Evolutionary conservation across 2,797 vertebrate genomes (phyloP).

Genomic region (Trematomus bernacchii): DNA sequence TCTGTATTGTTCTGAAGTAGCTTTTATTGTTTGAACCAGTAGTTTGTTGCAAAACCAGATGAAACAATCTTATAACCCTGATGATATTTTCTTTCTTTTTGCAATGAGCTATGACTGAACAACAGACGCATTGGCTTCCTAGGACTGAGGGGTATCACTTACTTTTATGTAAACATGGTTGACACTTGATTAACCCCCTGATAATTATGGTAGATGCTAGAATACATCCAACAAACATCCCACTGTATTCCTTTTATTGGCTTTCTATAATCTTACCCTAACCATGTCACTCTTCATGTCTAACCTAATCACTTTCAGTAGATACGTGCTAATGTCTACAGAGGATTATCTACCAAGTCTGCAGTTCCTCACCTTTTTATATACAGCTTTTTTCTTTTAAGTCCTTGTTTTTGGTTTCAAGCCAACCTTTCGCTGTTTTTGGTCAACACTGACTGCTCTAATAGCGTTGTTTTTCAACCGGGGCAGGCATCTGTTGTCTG

Average conservation of each 20-base stretch:
- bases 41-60: background rate
- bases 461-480: background rate
- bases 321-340: too few species aligned
- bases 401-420: background rate
- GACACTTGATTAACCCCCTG: background rate
- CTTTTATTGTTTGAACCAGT: slow-evolving; percentile 1
- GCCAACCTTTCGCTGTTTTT: background rate
- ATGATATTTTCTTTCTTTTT: background rate
- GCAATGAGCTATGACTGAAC: background rate
- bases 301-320: too few species aligned
- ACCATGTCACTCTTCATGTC: too few species aligned
- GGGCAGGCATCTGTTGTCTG: background rate
- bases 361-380: background rate
- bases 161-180: background rate
- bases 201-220: background rate
- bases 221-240: too few species aligned
- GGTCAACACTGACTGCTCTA: background rate
- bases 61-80: background rate
- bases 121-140: background rate
- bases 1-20: background rate
- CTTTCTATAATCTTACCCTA: too few species aligned
- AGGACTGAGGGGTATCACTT: background rate
- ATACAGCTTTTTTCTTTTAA: background rate
- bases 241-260: too few species aligned
- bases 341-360: background rate